Percentiles rank a stretch among this genome's conserved stretches.
Conservation (phyloP, 2,113 vertebrate species). For the Eubucco bourcierii region DNA sequence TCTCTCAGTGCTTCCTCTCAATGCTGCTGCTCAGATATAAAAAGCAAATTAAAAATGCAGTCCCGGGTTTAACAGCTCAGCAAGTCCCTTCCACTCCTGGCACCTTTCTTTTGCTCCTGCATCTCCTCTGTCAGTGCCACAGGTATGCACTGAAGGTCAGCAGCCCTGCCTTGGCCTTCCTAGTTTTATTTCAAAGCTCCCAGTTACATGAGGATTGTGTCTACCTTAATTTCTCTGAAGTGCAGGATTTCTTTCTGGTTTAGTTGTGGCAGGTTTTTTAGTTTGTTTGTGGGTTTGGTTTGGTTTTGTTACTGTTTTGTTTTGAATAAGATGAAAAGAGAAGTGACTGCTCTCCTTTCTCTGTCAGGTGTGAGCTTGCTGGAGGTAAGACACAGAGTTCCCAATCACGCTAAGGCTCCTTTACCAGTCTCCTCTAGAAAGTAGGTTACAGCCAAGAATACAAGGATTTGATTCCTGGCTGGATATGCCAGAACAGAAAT, state of each 20-base stretch:
- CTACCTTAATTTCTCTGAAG: background rate
- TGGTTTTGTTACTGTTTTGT: background rate
- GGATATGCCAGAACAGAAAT: background rate
- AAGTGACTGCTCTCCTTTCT: background rate
- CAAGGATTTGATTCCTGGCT: background rate
- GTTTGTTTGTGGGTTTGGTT: background rate
- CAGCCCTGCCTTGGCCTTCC: background rate
- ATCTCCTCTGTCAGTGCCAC: background rate
- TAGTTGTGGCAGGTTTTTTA: background rate
- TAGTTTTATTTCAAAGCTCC: background rate
- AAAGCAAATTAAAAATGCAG: background rate
- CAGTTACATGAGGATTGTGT: background rate
- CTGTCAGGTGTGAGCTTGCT: background rate
- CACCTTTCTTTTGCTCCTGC: background rate
- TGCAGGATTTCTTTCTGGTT: background rate
- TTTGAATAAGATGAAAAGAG: background rate
- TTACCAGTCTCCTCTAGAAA: background rate
- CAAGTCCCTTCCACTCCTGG: background rate
- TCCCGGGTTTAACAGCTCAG: background rate
- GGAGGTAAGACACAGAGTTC: background rate
- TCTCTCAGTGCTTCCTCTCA: background rate
- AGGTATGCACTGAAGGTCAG: background rate
- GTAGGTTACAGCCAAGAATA: background rate
- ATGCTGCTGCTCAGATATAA: background rate
- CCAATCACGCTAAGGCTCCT: background rate